Conservation (phyloP, 2,113 vertebrate species). For the Murina feae region DNA sequence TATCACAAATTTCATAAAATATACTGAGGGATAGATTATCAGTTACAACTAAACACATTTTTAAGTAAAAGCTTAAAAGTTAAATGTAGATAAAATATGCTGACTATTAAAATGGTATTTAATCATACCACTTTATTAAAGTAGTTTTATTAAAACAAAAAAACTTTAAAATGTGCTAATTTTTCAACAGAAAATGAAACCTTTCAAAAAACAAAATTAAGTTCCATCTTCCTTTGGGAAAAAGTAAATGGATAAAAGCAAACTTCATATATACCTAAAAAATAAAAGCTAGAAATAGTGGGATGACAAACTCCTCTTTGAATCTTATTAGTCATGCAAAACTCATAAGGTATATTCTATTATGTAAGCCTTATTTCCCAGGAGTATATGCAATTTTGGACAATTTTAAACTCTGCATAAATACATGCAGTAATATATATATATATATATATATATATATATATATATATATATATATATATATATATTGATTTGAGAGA, state of each 20-base stretch:
- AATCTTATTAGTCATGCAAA: constrained; percentile 45
- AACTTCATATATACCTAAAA: constrained; percentile 17
- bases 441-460: too few relatives aligned
- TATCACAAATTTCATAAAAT: constrained; percentile 31
- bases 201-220: constrained; percentile 46
- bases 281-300: constrained; percentile 45
- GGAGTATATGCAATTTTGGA: constrained; percentile 33
- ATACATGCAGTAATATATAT: background rate
- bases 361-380: background rate
- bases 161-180: constrained; percentile 54
- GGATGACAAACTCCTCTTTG: constrained; percentile 38
- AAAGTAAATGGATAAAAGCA: constrained; percentile 49
- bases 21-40: constrained; percentile 27
- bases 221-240: constrained; percentile 37
- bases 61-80: constrained; percentile 60
- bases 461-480: too few relatives aligned
- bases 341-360: constrained; percentile 27
- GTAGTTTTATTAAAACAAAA: constrained; percentile 50
- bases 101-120: constrained; percentile 43
- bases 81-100: constrained; percentile 24
- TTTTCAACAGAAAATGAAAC: constrained; percentile 64
- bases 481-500: too few relatives aligned
- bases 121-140: constrained; percentile 51
- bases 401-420: constrained; percentile 44
- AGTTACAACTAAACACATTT: constrained; percentile 25